phyloP scores from a whole-genome alignment of 2,113 vertebrate species.

The Pica pica region DNA sequence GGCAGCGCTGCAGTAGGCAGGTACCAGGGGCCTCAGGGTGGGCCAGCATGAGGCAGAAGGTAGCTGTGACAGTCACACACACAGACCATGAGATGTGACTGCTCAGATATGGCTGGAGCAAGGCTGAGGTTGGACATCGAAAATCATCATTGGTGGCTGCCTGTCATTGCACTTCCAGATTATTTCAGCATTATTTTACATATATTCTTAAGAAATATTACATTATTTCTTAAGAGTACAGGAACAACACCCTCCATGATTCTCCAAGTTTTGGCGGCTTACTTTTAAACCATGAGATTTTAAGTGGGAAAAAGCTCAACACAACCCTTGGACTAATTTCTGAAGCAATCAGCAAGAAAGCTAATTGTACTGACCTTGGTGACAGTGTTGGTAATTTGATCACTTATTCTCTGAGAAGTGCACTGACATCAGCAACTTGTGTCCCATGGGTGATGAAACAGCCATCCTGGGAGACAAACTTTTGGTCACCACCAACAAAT shows the following conservation, averaged over 20 bases:
- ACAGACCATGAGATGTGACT: not conserved
- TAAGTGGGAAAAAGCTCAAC: not conserved
- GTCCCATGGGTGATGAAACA: not conserved
- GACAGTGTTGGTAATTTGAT: not conserved
- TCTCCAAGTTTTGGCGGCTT: not conserved
- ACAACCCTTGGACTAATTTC: constrained; percentile 17
- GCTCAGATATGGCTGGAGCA: not conserved
- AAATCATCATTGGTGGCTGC: not conserved
- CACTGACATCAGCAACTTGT: not conserved
- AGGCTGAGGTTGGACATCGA: not conserved
- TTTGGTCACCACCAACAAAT: not conserved
- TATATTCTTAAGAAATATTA: too few species aligned
- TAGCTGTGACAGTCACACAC: not conserved
- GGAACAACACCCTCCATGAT: not conserved
- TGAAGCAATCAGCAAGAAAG: not conserved
- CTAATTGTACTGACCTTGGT: not conserved
- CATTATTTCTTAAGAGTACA: not conserved
- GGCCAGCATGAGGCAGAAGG: not conserved
- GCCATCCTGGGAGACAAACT: not conserved
- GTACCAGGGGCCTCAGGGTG: accelerated
- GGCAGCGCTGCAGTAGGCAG: not conserved
- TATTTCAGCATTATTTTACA: not conserved
- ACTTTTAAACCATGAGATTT: not conserved
- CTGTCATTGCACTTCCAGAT: not conserved
- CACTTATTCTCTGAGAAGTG: not conserved